phyloP scores from a whole-genome alignment of 2,888 invertebrate species.

The Drosophila longiperda region DNA sequence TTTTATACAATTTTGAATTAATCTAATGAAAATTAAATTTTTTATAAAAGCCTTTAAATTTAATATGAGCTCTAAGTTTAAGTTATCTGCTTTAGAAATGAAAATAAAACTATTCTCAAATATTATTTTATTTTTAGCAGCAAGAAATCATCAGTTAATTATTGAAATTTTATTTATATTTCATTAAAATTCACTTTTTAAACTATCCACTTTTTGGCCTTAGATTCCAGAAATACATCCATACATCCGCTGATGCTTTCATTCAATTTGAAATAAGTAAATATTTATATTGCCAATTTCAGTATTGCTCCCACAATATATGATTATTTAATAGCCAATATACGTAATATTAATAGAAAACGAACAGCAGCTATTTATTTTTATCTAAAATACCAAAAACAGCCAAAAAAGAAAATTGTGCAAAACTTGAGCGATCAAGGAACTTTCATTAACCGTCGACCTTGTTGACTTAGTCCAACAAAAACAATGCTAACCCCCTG shows the following conservation, averaged over 20 bases:
- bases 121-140: background rate
- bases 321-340: background rate
- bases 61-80: background rate
- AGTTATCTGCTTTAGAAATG: background rate
- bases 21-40: background rate
- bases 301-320: background rate
- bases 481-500: conserved; percentile 62
- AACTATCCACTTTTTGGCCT: background rate
- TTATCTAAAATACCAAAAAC: background rate
- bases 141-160: background rate
- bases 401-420: background rate
- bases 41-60: background rate
- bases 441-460: conserved; percentile 75
- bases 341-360: background rate
- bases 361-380: conserved; percentile 4
- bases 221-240: background rate
- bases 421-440: conserved; percentile 24
- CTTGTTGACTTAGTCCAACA: conserved; percentile 75
- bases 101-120: background rate
- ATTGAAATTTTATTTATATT: background rate
- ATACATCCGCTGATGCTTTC: background rate
- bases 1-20: background rate
- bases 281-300: background rate
- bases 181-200: background rate
- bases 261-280: background rate